These are phyloP conservation scores for Myoxocephalus aenaeus DNA, from an alignment of 2,797 vertebrate species.

Conservation along the genomic window DNA sequence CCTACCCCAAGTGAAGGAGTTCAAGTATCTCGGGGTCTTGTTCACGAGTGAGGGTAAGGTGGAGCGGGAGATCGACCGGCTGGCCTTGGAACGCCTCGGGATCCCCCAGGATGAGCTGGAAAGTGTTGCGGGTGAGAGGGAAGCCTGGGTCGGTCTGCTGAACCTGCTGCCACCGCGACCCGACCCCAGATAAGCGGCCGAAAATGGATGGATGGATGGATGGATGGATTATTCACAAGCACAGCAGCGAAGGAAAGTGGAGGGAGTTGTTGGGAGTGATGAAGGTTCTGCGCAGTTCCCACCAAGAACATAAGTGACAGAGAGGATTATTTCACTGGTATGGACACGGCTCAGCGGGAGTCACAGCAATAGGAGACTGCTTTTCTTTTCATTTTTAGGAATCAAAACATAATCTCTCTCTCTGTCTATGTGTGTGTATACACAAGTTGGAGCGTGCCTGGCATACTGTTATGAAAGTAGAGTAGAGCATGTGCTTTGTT, in stretches of 20 bases:
- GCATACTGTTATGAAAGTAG: constrained; percentile 43
- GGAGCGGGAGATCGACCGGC: no score
- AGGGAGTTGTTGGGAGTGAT: background rate
- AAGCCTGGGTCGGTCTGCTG: no score
- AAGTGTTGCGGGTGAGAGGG: no score
- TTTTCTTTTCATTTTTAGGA: constrained; percentile 37
- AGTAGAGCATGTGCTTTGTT: constrained; percentile 47
- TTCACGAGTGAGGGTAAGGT: no score
- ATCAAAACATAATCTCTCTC: constrained; percentile 43
- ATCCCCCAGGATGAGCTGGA: no score
- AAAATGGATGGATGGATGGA: no score
- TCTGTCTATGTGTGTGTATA: constrained; percentile 8
- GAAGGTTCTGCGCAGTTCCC: constrained; percentile 51
- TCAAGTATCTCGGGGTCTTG: no score
- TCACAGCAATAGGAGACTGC: constrained; percentile 19
- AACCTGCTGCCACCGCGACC: no score
- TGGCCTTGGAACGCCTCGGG: no score
- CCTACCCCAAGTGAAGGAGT: no score
- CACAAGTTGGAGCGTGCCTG: constrained; percentile 33
- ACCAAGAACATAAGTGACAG: constrained; percentile 53
- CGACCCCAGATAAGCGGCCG: no score
- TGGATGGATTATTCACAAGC: no score
- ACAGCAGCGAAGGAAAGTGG: constrained; percentile 11
- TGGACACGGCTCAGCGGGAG: constrained; percentile 23
- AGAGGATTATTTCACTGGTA: constrained; percentile 55